These are phyloP conservation scores for Kryptolebias ocellatus DNA, from an alignment of 2,797 vertebrate species.

Conservation along the genomic window DNA sequence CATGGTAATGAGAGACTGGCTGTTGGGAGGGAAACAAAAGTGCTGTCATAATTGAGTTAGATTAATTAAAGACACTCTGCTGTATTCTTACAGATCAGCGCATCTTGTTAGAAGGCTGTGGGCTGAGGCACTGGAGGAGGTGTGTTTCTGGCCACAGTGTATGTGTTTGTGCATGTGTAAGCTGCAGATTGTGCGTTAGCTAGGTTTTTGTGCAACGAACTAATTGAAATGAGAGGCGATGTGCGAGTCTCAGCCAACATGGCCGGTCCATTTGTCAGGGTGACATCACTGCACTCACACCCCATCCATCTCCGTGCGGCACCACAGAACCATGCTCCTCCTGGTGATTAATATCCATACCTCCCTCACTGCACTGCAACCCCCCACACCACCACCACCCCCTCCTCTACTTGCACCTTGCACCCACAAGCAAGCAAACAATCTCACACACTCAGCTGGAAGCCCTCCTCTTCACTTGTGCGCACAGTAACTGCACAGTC, in stretches of 20 bases:
- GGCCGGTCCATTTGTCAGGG: constrained; percentile 86
- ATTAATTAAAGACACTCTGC: constrained; percentile 71
- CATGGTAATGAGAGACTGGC: constrained; percentile 67
- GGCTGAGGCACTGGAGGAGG: constrained; percentile 39
- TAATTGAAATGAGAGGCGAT: constrained; percentile 90
- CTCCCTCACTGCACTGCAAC: constrained; percentile 65
- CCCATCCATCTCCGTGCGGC: constrained; percentile 84
- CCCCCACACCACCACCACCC: constrained; percentile 21
- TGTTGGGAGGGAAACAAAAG: constrained; percentile 64
- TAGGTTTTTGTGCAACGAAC: constrained; percentile 74
- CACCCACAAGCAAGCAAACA: constrained; percentile 57
- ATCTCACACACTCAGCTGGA: constrained; percentile 54
- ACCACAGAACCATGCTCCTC: constrained; percentile 78
- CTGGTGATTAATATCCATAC: constrained; percentile 86
- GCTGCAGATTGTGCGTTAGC: constrained; percentile 71
- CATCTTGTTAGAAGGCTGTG: constrained; percentile 66
- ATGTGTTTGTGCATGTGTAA: constrained; percentile 65
- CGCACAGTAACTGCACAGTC: constrained; percentile 33
- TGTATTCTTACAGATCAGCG: constrained; percentile 73
- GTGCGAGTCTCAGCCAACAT: constrained; percentile 85
- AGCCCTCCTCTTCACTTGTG: constrained; percentile 48
- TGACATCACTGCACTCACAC: constrained; percentile 88
- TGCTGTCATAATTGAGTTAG: constrained; percentile 73
- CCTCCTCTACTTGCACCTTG: constrained; percentile 36
- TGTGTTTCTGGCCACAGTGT: constrained; percentile 45